Evolutionary conservation across 2,797 vertebrate species (phyloP).

Genomic region (Loris lydekkerianus): DNA sequence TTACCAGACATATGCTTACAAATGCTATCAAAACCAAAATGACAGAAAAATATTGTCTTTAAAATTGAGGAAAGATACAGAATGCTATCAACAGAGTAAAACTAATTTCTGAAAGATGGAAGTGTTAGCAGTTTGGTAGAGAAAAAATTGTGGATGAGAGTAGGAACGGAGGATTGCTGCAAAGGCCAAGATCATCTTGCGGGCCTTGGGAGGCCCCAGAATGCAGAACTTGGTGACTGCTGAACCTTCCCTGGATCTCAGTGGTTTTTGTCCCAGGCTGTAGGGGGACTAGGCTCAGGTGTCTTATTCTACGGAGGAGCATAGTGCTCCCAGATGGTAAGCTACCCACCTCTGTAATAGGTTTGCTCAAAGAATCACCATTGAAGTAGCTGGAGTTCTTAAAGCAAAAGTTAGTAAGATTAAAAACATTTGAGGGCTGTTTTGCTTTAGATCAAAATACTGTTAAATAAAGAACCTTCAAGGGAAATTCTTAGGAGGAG

Average conservation of each 20-base stretch:
- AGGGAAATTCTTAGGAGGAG: no score
- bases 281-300: not conserved
- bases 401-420: no score
- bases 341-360: not conserved
- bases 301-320: not conserved
- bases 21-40: slow-evolving; percentile 5
- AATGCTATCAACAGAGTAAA: not conserved
- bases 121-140: not conserved
- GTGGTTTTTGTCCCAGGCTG: not conserved
- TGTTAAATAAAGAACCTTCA: no score
- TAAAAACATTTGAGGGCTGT: no score
- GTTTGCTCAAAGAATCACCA: no score
- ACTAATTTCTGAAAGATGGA: not conserved
- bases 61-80: not conserved
- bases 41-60: not conserved
- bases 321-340: not conserved
- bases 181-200: no score
- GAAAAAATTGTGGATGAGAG: not conserved
- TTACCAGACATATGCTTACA: not conserved
- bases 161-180: accelerated
- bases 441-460: no score
- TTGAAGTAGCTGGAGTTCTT: no score
- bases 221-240: not conserved
- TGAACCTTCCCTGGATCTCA: not conserved
- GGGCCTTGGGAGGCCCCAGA: not conserved